Base-by-base conservation (phyloP, 35 echinoderm and acorn worm species). In the Heliocidaris tuberculata region DNA sequence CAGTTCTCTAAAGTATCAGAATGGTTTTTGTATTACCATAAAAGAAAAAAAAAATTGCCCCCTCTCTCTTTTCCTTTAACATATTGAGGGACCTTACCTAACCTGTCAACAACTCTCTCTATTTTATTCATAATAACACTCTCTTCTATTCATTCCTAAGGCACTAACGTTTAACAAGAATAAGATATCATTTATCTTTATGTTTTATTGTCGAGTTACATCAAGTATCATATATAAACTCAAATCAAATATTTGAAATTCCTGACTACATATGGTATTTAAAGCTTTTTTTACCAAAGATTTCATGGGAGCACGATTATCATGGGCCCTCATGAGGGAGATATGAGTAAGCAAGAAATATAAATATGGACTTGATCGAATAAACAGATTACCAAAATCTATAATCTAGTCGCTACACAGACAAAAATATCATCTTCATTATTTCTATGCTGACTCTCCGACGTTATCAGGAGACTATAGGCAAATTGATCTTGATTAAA, bases 261-360 rank as follows among this genome's bases (percentile, higher is more conserved):
- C 65, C 65, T 78, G 65, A 7, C 65, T 78, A 78, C 65, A 78
- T 7, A 78, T 78, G 65, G 65, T 78, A 27, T 78, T 78, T 78
- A 78, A 78, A 78, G 65, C 65, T 78, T 78, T 78, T n/a, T 78
- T 78, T 78, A 78, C 65, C 65, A 78, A 78, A 78, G 65, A 78
- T 78, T 78, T 9, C 65, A 78, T 78, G 27, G 65, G 65, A 78
- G 65, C 65, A 78, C 65, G 27, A 78, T 78, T 78, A 27, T n/a
- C 65, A 78, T 78, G 27, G 65, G 21, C 65, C 65, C 65, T 78
- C 65, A 78, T 78, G 65, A 78, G 35, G 35, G 35, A 42, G 35
- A 42, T 42, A 78, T n/a, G 65, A 78, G 65, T 78, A 78, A 78
- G 65, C 65, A 78, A 78, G 65, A 78, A 56, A 56, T 56, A 78